Evolutionary conservation across 1,140 invertebrate genomes (phyloP), one percentile per base, ranked within the genome.

Genomic region (Epicauta chinensis): DNA sequence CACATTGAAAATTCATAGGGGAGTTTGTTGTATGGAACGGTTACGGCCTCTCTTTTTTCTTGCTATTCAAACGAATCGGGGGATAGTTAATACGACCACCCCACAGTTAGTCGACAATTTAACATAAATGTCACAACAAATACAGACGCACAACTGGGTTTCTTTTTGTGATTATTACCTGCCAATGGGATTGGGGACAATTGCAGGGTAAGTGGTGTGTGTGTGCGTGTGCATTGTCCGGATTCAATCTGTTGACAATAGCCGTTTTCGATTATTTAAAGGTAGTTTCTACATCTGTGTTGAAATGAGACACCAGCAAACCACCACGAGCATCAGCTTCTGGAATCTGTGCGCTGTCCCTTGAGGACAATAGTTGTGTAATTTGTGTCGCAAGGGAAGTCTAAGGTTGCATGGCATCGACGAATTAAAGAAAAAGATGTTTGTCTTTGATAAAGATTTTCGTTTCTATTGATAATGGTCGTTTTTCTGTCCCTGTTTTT

Each of bases 101-200:
- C 34, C 43, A 37, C 38, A 51, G 23, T 23, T 23, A 23, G 7
- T 7, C 7, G 23, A 23, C 23, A 23, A 23, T 15, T 51, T 51
- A 42, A 41, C 48, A 51, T 51, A 51, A 51, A 51, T 51, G 48
- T 51, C 48, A 51, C 48, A 51, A 51, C 48, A 51, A 51, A 51
- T 51, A 51, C 47, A 40, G 16, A 31, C 23, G 38, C 31, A 23
- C 38, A 42, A 51, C 48, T 32, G 48, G 38, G 12, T 23, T 48
- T n/a, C n/a, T n/a, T n/a, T n/a, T n/a, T n/a, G n/a, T 51, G 48
- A 51, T 51, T 51, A 51, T 51, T 51, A 51, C 48, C 48, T 51
- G 48, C 48, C 48, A 51, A 51, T 51, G 23, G 23, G 32, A 35
- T 42, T 16, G 39, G 43, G 48, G 23, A 51, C 48, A 51, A 51